phyloP scores from a whole-genome alignment of 2,797 vertebrate species.

The Catostomus latipinnis region DNA sequence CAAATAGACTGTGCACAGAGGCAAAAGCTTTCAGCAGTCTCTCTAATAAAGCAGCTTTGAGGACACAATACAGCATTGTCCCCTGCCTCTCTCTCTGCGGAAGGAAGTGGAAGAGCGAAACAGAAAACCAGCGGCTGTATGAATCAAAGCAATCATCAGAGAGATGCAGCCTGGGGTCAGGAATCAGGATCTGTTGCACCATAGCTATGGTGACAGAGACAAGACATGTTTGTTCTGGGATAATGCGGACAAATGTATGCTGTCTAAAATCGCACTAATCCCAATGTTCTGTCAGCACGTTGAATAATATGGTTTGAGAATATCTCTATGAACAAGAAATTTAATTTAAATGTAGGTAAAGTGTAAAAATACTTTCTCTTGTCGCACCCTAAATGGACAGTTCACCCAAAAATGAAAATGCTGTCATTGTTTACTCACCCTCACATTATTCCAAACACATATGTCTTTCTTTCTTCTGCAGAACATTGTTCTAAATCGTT shows the following conservation, averaged over 20 bases:
- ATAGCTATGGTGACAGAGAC: conserved; percentile 34
- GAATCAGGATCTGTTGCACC: conserved; percentile 30
- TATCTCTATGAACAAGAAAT: background rate
- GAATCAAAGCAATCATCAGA: conserved; percentile 53
- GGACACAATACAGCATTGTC: conserved; percentile 57
- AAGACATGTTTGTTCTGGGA: conserved; percentile 28
- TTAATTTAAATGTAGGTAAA: no score
- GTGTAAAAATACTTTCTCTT: no score
- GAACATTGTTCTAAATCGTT: no score
- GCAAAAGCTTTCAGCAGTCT: conserved; percentile 57
- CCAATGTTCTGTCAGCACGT: conserved; percentile 1
- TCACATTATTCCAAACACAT: no score
- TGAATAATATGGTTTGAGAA: background rate
- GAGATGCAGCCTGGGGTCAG: conserved; percentile 32
- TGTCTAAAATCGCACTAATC: background rate
- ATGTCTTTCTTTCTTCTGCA: no score
- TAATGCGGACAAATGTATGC: background rate
- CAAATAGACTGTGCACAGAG: conserved; percentile 41
- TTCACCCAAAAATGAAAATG: no score
- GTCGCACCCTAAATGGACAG: no score
- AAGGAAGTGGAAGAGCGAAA: conserved; percentile 52
- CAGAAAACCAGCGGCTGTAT: conserved; percentile 48
- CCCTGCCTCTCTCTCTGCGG: conserved; percentile 36
- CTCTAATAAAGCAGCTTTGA: conserved; percentile 46
- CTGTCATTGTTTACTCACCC: no score